These are phyloP conservation scores for Scatophagus argus DNA, from an alignment of 2,113 vertebrate species.

Conservation along the genomic window DNA sequence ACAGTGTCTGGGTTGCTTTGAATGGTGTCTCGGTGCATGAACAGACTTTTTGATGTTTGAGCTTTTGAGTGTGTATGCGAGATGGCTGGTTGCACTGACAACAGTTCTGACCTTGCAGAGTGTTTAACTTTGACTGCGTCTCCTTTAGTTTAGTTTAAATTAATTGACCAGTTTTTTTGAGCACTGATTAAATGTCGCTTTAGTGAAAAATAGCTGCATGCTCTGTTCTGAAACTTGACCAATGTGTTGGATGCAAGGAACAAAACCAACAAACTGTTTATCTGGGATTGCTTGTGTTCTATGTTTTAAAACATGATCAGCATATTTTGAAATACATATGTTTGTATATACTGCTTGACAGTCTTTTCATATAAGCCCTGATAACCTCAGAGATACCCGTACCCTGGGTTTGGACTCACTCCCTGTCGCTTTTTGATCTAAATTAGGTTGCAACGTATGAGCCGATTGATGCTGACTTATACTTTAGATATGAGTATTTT, in stretches of 20 bases:
- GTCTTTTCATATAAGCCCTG: not conserved
- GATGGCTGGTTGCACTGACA: not conserved
- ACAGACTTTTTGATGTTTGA: not conserved
- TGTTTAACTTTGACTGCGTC: constrained; percentile 2
- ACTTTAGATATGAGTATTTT: not conserved
- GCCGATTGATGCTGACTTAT: not conserved
- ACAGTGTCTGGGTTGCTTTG: not conserved
- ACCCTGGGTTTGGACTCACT: not conserved
- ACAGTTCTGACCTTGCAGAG: not conserved
- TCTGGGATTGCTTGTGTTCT: no score
- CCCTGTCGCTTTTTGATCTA: no score
- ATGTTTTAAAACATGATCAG: no score
- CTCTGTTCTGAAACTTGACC: no score
- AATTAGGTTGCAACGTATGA: no score
- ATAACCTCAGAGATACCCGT: not conserved
- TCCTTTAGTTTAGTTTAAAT: not conserved
- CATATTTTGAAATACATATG: not conserved
- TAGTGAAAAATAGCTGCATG: not conserved
- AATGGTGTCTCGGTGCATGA: not conserved
- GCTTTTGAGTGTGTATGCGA: not conserved
- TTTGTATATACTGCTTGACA: not conserved
- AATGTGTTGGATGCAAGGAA: no score
- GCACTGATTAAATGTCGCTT: not conserved
- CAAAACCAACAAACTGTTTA: no score
- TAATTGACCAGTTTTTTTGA: not conserved